Conservation (phyloP, 2,888 invertebrate species). For the Rosalia funebris region DNA sequence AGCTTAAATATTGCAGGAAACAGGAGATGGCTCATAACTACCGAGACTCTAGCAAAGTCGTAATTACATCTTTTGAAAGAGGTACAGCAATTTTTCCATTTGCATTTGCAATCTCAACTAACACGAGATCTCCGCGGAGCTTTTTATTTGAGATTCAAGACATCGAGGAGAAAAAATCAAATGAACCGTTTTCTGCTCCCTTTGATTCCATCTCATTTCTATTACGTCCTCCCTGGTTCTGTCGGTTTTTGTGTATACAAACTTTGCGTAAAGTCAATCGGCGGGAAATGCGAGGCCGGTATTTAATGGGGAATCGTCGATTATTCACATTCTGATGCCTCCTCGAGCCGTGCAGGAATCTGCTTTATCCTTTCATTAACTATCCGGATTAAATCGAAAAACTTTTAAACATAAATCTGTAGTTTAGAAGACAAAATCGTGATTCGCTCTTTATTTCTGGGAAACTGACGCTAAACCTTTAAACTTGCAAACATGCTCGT, state of each 20-base stretch:
- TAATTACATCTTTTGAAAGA: constrained; percentile 27
- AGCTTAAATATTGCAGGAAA: neutral
- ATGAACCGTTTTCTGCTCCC: constrained; percentile 55
- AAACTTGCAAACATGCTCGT: constrained; percentile 7
- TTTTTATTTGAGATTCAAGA: constrained; percentile 39
- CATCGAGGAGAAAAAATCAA: constrained; percentile 51
- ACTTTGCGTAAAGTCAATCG: constrained; percentile 59
- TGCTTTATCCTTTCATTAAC: constrained; percentile 52
- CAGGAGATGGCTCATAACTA: neutral
- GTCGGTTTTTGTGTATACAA: constrained; percentile 58
- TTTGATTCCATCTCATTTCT: constrained; percentile 58
- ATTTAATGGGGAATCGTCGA: constrained; percentile 59
- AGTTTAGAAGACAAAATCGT: constrained; percentile 45
- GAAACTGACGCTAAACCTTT: constrained; percentile 14
- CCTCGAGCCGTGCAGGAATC: constrained; percentile 31
- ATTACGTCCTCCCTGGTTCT: constrained; percentile 52
- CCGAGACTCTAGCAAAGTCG: constrained; percentile 4
- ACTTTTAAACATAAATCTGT: constrained; percentile 56
- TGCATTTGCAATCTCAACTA: constrained; percentile 34
- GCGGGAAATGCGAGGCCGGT: constrained; percentile 53
- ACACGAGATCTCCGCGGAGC: constrained; percentile 23
- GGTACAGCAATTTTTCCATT: constrained; percentile 33
- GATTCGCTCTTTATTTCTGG: constrained; percentile 29
- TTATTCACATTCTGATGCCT: constrained; percentile 58
- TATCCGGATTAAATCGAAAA: constrained; percentile 57